Conservation (phyloP, 2,888 invertebrate species). For the Trypoxylon attenuatum region DNA sequence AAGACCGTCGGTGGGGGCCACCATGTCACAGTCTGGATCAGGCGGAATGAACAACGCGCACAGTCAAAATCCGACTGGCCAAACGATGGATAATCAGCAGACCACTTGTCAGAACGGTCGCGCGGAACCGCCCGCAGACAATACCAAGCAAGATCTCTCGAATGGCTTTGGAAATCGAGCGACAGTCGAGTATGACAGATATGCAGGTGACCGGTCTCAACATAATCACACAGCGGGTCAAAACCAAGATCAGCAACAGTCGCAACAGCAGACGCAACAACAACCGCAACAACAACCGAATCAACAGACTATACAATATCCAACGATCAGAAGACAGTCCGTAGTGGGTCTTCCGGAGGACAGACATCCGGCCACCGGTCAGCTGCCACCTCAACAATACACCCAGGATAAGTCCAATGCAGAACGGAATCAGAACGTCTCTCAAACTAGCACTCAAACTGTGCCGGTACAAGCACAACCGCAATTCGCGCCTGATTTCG, state of each 20-base stretch:
- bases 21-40: conserved; percentile 70
- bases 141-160: conserved; percentile 59
- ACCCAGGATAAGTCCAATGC: conserved; percentile 57
- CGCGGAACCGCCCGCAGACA: conserved; percentile 49
- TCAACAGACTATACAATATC: conserved; percentile 41
- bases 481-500: conserved; percentile 67
- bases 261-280: conserved; percentile 27
- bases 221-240: no score
- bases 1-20: conserved; percentile 72
- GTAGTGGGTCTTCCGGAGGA: conserved; percentile 61
- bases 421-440: conserved; percentile 64
- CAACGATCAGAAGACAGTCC: conserved; percentile 57
- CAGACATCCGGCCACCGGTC: conserved; percentile 61
- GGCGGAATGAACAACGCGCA: conserved; percentile 58
- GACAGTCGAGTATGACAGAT: conserved; percentile 63
- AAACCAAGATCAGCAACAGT: background rate
- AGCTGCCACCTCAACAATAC: conserved; percentile 62
- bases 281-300: conserved; percentile 24
- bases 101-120: conserved; percentile 64
- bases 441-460: conserved; percentile 67
- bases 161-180: conserved; percentile 70
- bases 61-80: conserved; percentile 55
- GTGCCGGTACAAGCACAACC: conserved; percentile 68
- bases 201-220: conserved; percentile 50
- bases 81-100: conserved; percentile 56